A percentile compares a stretch with the other conserved stretches of the same genome.
phyloP scores from a whole-genome alignment of 2,888 invertebrate genomes.

The Chirona hameri region DNA sequence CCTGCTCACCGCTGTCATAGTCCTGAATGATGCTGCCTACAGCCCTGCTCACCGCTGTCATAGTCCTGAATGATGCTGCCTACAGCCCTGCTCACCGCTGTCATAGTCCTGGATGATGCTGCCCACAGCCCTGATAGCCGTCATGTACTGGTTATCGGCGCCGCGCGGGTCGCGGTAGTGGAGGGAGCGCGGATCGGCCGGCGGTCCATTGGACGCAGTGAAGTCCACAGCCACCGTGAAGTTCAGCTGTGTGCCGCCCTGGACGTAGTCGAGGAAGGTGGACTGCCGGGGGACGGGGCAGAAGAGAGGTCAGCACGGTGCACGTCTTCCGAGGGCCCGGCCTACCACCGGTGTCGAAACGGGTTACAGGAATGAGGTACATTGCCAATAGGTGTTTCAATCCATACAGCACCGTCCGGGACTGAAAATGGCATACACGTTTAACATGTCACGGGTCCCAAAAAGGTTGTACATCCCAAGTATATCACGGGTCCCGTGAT shows the following conservation, averaged over 20 bases:
- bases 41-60: no score
- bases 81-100: conserved; percentile 43
- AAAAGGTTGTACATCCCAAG: no score
- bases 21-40: no score
- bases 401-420: no score
- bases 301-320: background rate
- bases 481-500: no score
- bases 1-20: conserved; percentile 36
- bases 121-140: conserved; percentile 49
- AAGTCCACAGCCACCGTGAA: conserved; percentile 47
- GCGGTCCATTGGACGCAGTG: conserved; percentile 47
- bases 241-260: conserved; percentile 48
- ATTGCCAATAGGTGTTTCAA: no score
- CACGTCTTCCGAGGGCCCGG: no score
- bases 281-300: conserved; percentile 38
- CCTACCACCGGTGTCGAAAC: no score
- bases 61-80: background rate
- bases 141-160: conserved; percentile 49
- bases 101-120: conserved; percentile 52
- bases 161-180: conserved; percentile 47
- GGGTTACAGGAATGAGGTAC: no score
- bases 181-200: conserved; percentile 45
- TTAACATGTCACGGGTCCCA: no score
- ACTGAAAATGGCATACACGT: no score
- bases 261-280: conserved; percentile 53